Evolutionary conservation across 2,113 vertebrate genomes (phyloP), one percentile per base, ranked within the genome.

Genomic region (Gambusia affinis): DNA sequence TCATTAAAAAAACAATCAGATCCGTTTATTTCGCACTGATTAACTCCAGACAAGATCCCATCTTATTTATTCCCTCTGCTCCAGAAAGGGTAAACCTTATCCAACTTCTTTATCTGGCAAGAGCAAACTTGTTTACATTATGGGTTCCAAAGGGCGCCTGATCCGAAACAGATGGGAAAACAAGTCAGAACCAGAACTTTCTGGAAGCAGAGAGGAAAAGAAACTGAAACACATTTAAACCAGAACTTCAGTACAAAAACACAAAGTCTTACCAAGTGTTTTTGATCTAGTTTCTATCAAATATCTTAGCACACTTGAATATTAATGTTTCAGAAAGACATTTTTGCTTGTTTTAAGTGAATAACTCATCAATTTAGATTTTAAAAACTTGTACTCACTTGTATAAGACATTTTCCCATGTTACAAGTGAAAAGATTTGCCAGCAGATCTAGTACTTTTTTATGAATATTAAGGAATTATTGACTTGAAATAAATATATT

Each of bases 131-230:
- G 62, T 19, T 65, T 78, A 68, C 17, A 30, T 42, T 30, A 37
- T 30, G n/a, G 11, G 10, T 28, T 19, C 69, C 15, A 64, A 27
- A 73, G 33, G 29, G 0, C 11, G 24, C 2, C 24, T 28, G n/a
- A 67, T 27, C 2, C 4, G 1, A 42, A 67, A 44, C 77, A 86
- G 62, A 73, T 73, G 54, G 44, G 7, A 51, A 76, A 78, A 67
- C 75, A 75, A 78, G 47, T n/a, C 22, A 1, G 33, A 76, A 28
- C 62, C 3, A 2, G 31, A 80, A 29, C 24, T n/a, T 15, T 65
- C 68, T 14, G 11, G 14, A 51, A 65, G 14, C 29, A 27, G 17
- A 27, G 47, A n/a, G 24, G 12, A 3, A 47, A 74, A 8, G 3
- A 54, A 72, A 77, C 15, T 57, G 29, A 75, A 79, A 72, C 2